A percentile compares a stretch with the other conserved stretches of the same genome.
phyloP scores from a whole-genome alignment of 30 jellyfish, hydroid and myxozoan genomes.

The Sanderia malayensis region DNA sequence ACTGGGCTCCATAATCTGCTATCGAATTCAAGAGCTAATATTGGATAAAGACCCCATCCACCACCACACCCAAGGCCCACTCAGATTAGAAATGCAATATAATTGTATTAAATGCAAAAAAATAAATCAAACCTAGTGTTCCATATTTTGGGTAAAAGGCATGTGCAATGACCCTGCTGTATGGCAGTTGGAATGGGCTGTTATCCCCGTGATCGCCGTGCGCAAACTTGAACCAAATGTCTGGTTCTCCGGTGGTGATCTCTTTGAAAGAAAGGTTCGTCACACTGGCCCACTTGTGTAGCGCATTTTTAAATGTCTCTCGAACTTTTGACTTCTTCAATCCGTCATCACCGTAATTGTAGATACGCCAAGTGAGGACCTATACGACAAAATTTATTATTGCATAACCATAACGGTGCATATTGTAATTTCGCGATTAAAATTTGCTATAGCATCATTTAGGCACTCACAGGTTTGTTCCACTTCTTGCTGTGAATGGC shows the following conservation, averaged over 20 bases:
- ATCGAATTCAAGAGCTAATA: too few species aligned
- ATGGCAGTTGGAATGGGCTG: slow-evolving; percentile 73
- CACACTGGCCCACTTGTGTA: slow-evolving; percentile 70
- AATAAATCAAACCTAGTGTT: slow-evolving; percentile 51
- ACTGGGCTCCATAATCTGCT: too few species aligned
- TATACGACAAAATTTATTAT: too few species aligned
- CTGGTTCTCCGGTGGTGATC: slow-evolving; percentile 55
- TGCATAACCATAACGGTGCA: too few species aligned
- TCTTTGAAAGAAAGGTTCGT: slow-evolving; percentile 69
- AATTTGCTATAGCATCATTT: too few species aligned
- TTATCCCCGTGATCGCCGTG: slow-evolving; percentile 79
- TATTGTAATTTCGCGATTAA: too few species aligned
- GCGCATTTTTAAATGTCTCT: slow-evolving; percentile 59
- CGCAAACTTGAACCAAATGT: slow-evolving; percentile 81
- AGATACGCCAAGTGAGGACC: slow-evolving; percentile 89
- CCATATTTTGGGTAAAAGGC: slow-evolving; percentile 85
- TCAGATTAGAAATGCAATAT: too few species aligned
- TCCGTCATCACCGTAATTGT: slow-evolving; percentile 83
- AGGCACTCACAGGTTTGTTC: slow-evolving; percentile 68
- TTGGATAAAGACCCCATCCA: too few species aligned
- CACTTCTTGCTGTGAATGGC: slow-evolving; percentile 63
- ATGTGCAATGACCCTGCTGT: slow-evolving; percentile 95
- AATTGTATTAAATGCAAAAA: too few species aligned
- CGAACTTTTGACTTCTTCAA: slow-evolving; percentile 51
- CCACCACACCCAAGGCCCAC: too few species aligned